Evolutionary conservation across 2,113 vertebrate species (phyloP).

Genomic region (Mormoops blainvillei): DNA sequence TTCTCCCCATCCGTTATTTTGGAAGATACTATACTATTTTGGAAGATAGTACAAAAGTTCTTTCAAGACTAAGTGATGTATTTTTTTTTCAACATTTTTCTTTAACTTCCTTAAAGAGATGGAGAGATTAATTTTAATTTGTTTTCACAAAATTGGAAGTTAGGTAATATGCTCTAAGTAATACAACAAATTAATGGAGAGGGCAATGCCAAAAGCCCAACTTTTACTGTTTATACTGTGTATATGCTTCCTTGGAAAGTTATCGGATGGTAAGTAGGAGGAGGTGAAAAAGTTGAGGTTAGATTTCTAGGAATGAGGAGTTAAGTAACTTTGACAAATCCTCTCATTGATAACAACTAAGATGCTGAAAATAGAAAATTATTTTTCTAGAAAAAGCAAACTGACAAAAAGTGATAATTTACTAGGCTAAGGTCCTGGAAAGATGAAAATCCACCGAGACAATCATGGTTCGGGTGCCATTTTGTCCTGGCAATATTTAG

Average conservation of each 20-base stretch:
- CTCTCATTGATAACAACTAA: not conserved
- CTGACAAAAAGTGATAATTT: not conserved
- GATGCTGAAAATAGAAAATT: not conserved
- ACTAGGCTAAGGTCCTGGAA: not conserved
- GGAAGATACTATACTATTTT: not conserved
- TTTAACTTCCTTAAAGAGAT: not conserved
- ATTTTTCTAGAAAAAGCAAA: not conserved
- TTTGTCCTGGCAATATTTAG: not conserved
- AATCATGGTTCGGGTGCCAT: not conserved
- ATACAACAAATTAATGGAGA: not conserved
- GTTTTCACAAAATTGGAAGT: not conserved
- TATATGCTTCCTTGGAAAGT: not conserved
- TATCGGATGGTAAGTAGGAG: not conserved
- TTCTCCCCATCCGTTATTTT: too few species aligned
- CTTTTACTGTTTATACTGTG: not conserved
- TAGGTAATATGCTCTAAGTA: not conserved
- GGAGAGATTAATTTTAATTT: not conserved
- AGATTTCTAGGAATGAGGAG: not conserved
- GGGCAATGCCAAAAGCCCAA: not conserved
- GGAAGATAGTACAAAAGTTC: not conserved
- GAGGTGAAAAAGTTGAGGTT: not conserved
- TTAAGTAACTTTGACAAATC: not conserved
- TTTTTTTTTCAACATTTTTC: not conserved
- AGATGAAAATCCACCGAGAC: not conserved
- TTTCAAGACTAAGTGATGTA: not conserved